These are phyloP conservation scores for Tokudaia tokunoshimensis DNA, from an alignment of 2,797 vertebrate species.

Conservation along the genomic window DNA sequence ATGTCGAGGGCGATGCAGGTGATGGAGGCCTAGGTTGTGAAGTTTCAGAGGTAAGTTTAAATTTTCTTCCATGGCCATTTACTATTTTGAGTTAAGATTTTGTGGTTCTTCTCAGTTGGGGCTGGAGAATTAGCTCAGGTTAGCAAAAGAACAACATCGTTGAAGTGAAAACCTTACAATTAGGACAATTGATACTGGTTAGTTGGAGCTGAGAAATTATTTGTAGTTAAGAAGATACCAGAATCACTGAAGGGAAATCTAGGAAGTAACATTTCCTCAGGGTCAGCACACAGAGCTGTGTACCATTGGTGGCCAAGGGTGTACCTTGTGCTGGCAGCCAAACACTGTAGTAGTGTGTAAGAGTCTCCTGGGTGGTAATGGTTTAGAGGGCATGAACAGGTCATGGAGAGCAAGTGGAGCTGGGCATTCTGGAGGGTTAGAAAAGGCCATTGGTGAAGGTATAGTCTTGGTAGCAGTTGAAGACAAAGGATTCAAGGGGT, in stretches of 20 bases:
- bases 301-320: background rate
- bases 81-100: background rate
- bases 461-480: background rate
- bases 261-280: background rate
- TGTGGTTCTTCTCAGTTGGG: background rate
- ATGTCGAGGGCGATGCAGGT: background rate
- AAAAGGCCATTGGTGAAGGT: background rate
- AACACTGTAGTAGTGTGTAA: background rate
- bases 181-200: background rate
- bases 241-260: background rate
- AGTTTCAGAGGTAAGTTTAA: background rate
- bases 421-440: background rate
- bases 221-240: background rate
- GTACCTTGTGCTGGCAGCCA: background rate
- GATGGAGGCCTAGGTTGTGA: background rate
- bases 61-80: background rate
- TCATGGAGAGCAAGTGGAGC: background rate
- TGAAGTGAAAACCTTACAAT: background rate
- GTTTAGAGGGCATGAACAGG: background rate
- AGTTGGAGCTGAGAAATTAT: background rate
- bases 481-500: background rate
- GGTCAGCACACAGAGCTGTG: background rate
- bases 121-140: background rate
- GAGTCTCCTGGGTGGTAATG: background rate
- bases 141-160: background rate